phyloP scores from a whole-genome alignment of 2,888 invertebrate species.

The Anorthoa munda region DNA sequence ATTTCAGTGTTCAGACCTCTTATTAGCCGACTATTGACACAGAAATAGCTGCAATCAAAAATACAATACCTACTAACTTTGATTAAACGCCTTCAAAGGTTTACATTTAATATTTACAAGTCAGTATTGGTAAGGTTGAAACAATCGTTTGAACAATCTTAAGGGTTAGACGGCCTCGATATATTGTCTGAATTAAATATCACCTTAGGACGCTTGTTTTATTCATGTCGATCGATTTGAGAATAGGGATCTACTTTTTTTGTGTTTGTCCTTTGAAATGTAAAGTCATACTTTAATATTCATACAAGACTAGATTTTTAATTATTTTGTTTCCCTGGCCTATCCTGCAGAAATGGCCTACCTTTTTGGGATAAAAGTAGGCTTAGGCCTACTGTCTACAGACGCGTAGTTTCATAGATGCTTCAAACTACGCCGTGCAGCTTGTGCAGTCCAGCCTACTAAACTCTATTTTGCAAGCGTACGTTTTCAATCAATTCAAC shows the following conservation, averaged over 20 bases:
- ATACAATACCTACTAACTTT: constrained; percentile 20
- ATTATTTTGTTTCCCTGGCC: no score
- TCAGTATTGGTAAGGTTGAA: constrained; percentile 27
- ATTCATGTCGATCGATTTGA: constrained; percentile 3
- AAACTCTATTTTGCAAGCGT: no score
- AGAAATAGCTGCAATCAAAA: constrained; percentile 8
- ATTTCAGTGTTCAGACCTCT: not conserved
- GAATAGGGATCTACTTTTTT: constrained; percentile 2
- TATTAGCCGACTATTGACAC: constrained; percentile 1
- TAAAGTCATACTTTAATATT: not conserved
- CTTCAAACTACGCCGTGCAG: no score
- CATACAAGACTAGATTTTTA: not conserved
- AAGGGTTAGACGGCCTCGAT: constrained; percentile 26
- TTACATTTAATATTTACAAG: constrained; percentile 42
- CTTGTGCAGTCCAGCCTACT: no score
- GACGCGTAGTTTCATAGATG: no score
- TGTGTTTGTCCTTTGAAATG: not conserved
- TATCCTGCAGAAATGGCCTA: no score
- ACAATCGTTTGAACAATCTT: constrained; percentile 39
- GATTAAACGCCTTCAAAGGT: constrained; percentile 43
- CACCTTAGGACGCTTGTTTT: not conserved
- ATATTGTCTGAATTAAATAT: constrained; percentile 55
- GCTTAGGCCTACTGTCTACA: no score
- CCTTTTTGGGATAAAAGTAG: no score
- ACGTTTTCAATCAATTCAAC: no score